Evolutionary conservation across 2,113 vertebrate species (phyloP), one percentile per base, ranked within the genome.

Genomic region (Cephalopholis sonnerati): DNA sequence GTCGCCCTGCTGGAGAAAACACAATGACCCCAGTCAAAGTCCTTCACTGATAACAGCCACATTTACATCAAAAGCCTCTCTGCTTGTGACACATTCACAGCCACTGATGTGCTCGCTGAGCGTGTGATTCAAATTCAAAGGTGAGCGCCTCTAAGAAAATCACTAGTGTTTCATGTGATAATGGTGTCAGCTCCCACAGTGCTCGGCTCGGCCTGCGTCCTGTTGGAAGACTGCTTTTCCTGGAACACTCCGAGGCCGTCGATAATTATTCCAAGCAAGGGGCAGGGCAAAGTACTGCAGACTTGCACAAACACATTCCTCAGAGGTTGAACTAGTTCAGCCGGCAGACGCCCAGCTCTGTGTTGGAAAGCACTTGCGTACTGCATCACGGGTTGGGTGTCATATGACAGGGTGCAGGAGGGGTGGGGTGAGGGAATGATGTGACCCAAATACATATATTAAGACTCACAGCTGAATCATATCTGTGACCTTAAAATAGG

Each of bases 271-370:
- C 74, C 41, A 27, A 48, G 59, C 32, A 71, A 58, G 16, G 55
- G 83, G 79, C 51, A 88, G 90, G 85, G 84, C 85, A 79, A 81
- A 84, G 88, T 86, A 93, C 85, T 88, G 78, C 53, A 70, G 77
- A 62, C 75, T 53, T 89, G 58, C 74, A 92, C 84, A 93, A 93
- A 93, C 90, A 93, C 81, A 90, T 93, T 93, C 86, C 87, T 87
- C 32, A 72, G 54, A 61, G 78, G 82, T 27, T 87, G 81, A 91
- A 90, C 87, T 55, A 74, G 90, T 81, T 90, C 63, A 78, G 67
- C 65, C 77, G 41, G 41, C 41, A 81, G 44, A 59, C 27, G 29
- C 59, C 25, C 74, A 16, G 79, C 59, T 66, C 70, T 51, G 80
- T 79, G 72, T 48, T 77, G 83, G 73, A 91, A 85, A 84, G 83